Base-by-base conservation (phyloP, 2,888 invertebrate species). In the Beris morrisii region DNA sequence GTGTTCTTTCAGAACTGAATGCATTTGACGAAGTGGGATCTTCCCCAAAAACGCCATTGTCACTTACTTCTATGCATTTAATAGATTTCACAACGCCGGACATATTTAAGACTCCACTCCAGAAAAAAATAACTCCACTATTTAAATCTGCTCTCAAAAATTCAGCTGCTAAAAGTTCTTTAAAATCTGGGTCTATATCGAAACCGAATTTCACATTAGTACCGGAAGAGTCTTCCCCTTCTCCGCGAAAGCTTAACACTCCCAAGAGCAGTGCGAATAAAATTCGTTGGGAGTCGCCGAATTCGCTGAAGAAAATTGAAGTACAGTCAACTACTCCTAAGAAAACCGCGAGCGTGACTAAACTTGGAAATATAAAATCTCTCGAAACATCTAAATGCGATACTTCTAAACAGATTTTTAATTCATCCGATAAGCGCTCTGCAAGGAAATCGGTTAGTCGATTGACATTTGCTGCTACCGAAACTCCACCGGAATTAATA, bases 71-170 rank as follows among this genome's bases (percentile, higher is more conserved):
- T 3, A 79, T 79, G 79, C 74, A 73, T 73, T 68, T 79, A 31
- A 75, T 79, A 54, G 79, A 79, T 70, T 71, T 78, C 30, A 79
- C 77, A 6, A 79, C 79, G 12, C 79, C 79, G 4, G 61, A 61
- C n/a, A 28, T 61, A 38, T 61, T 50, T 31, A 50, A 48, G 12
- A 58, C 45, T 31, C 52, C 56, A 12, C 3, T 44, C 1, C 56
- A 58, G 44, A 53, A 32, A 15, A 31, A n/a, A 13, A n/a, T 22
- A 44, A 58, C 32, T 13, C 54, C 58, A 32, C 30, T 54, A 3
- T 66, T 66, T 12, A 50, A 57, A 44, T 66, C 65, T 9, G 65
- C 59, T 13, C 45, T 66, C 6, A 66, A 59, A 44, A 66, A 69
- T 50, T 66, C 68, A 7, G 48, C 65, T 1, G 31, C n/a, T 2